Percentiles rank a stretch among this genome's conserved stretches.
Evolutionary conservation across 2,113 vertebrate genomes (phyloP).

Genomic region (Oplegnathus fasciatus): DNA sequence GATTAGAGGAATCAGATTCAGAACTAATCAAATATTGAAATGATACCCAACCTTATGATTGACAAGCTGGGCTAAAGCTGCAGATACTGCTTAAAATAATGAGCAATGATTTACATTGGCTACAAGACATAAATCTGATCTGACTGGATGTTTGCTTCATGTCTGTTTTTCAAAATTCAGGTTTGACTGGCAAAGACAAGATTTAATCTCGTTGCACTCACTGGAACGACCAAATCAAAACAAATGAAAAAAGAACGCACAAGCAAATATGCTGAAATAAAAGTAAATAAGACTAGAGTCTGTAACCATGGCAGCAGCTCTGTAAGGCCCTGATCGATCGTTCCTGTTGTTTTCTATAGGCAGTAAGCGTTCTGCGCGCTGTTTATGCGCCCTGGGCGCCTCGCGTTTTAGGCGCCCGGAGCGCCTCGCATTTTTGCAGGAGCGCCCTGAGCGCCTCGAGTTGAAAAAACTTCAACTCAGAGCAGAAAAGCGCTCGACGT

Average conservation of each 20-base stretch:
- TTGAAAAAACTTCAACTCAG: no score
- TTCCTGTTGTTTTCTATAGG: no score
- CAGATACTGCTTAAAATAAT: not conserved
- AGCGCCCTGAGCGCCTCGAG: no score
- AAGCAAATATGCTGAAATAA: not conserved
- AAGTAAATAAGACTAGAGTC: not conserved
- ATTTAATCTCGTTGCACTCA: not conserved
- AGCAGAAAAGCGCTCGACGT: no score
- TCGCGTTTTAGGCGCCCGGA: no score
- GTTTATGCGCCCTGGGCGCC: no score
- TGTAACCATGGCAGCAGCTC: no score
- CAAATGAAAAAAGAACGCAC: not conserved
- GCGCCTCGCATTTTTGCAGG: no score
- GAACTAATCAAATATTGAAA: not conserved
- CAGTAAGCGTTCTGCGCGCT: no score
- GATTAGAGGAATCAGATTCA: not conserved
- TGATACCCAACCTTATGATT: not conserved
- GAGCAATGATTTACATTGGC: not conserved
- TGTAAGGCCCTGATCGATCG: no score
- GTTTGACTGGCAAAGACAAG: not conserved
- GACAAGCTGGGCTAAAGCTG: not conserved
- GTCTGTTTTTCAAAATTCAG: not conserved
- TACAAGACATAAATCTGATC: not conserved
- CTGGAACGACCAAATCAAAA: not conserved
- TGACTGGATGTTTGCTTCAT: not conserved